Conservation (phyloP, 2,113 vertebrate species). For the Natator depressus region DNA sequence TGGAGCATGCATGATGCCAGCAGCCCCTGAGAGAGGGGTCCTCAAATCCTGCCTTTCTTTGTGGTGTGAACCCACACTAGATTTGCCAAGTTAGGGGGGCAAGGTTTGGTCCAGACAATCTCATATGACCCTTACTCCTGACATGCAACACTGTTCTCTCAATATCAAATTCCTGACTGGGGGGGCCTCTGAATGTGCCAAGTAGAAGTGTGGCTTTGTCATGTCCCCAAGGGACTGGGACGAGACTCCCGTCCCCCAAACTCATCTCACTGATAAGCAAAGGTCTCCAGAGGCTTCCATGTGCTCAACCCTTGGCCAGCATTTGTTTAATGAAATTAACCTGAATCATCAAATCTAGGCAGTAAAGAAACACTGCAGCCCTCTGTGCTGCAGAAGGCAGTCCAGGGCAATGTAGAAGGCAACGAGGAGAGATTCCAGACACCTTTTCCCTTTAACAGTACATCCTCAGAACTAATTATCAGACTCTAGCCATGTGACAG, state of each 20-base stretch:
- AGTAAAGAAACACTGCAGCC: neutral
- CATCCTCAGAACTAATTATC: neutral
- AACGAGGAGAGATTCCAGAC: neutral
- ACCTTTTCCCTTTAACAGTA: neutral
- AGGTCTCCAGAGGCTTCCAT: neutral
- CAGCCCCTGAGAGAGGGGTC: neutral
- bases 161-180: neutral
- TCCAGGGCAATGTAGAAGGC: neutral
- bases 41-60: neutral
- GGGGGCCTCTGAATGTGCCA: neutral
- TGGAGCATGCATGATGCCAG: neutral
- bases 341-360: neutral
- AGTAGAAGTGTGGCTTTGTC: neutral
- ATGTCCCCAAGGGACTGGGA: neutral
- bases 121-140: neutral
- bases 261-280: neutral
- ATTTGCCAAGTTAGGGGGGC: neutral
- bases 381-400: neutral
- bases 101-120: no score
- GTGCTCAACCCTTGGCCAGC: neutral
- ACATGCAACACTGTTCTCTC: neutral
- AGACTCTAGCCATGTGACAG: rapidly evolving
- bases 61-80: neutral
- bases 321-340: neutral
- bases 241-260: neutral